A percentile compares a stretch with the other conserved stretches of the same genome.
Evolutionary conservation across 2,113 vertebrate genomes (phyloP).

Genomic region (Callorhinus ursinus): DNA sequence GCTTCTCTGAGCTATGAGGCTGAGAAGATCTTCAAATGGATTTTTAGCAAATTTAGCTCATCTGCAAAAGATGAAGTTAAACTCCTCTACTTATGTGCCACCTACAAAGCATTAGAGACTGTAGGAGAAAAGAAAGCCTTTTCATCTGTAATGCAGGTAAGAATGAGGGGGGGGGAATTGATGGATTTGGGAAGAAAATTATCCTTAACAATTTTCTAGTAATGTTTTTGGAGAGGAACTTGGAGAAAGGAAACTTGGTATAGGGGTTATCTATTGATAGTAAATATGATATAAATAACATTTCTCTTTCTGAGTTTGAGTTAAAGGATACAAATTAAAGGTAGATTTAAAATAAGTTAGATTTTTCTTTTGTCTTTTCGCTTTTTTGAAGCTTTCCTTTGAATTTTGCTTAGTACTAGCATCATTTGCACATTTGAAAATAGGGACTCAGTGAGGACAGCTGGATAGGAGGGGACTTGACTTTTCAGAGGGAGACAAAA

Average conservation of each 20-base stretch:
- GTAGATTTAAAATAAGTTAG: constrained; percentile 20
- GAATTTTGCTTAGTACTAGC: constrained; percentile 32
- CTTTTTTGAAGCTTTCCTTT: constrained; percentile 45
- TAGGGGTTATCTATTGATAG: not conserved
- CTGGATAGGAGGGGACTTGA: not conserved
- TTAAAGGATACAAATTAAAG: constrained; percentile 9
- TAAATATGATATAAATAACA: not conserved
- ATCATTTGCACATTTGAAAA: constrained; percentile 36
- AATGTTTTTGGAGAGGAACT: not conserved
- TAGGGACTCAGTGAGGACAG: not conserved
- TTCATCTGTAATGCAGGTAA: constrained; percentile 98
- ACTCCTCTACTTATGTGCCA: constrained; percentile 95
- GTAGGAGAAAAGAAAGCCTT: constrained; percentile 98
- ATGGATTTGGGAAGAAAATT: not conserved
- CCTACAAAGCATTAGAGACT: constrained; percentile 95
- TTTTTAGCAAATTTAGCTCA: constrained; percentile 96
- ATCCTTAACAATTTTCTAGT: not conserved
- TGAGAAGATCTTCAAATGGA: constrained; percentile 99
- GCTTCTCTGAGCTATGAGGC: constrained; percentile 97
- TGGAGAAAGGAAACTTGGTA: not conserved
- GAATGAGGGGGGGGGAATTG: not conserved
- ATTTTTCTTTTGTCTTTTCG: not conserved
- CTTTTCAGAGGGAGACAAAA: constrained; percentile 27
- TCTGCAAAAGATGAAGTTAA: constrained; percentile 97
- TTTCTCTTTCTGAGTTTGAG: not conserved